Evolutionary conservation across 2,888 invertebrate genomes (phyloP), one percentile per base, ranked within the genome.

Genomic region (Acanthosoma haemorrhoidale): DNA sequence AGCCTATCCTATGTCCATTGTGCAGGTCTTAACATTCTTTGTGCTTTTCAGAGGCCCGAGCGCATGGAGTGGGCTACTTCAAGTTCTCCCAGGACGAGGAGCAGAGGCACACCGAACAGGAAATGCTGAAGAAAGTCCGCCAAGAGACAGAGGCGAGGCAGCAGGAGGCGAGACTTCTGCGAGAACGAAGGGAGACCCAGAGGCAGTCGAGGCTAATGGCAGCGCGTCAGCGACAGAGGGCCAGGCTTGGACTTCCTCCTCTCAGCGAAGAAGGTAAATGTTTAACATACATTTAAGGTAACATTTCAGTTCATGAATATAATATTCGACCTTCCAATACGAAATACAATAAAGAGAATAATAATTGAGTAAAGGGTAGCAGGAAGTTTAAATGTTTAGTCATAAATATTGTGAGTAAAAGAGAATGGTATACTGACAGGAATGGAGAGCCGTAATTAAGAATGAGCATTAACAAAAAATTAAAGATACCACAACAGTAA

Each of bases 61-160:
- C 88, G 11, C 96, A 96, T 78, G 97, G 96, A 77, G 94, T 94
- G 16, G 93, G 92, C 4, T 97, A 93, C 81, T 96, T 89, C 80
- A 86, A 89, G 21, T 96, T 97, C 80, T 92, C 95, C 13, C 90
- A 89, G 57, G 91, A 96, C 76, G 93, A 94, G 76, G 83, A 84
- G 2, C 86, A 88, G 76, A 87, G 96, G 75, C 82, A 84, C 1
- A 85, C 87, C 76, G 94, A 97, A 80, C 91, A 94, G 83, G 87
- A 88, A 64, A 88, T 88, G 75, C 82, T 97, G 69, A 83, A 86
- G 63, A 86, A 87, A 74, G 80, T 88, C 31, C 84, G 94, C 0
- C 82, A 85, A 71, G 87, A 89, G 77, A 94, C 94, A 0, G 79
- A 88, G 70, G 80, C 82, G 15, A 86, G 87, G 69, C 92, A 92